phyloP scores from a whole-genome alignment of 2,113 vertebrate species.

The Malurus melanocephalus region DNA sequence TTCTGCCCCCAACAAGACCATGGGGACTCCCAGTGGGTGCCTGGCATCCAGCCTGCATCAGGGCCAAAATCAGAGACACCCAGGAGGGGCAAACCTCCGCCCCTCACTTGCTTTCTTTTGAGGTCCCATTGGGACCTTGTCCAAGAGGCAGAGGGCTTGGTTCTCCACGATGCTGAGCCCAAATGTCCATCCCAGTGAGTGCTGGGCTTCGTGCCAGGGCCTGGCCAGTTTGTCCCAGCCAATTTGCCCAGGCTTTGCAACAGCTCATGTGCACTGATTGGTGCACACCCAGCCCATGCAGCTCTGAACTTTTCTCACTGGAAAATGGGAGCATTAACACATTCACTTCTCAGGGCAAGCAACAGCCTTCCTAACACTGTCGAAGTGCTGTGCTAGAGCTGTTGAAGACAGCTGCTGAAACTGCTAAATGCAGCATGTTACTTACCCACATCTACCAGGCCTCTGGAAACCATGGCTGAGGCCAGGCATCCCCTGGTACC shows the following conservation, averaged over 20 bases:
- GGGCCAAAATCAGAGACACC: background rate
- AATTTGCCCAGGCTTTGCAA: rapidly evolving
- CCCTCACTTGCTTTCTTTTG: background rate
- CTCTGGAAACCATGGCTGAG: background rate
- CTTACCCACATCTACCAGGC: background rate
- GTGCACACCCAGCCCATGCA: rapidly evolving
- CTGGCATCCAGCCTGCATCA: background rate
- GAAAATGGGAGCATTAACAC: background rate
- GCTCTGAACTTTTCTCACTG: background rate
- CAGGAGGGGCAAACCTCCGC: background rate
- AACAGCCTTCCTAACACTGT: background rate
- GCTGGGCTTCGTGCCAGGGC: background rate
- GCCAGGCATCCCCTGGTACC: background rate
- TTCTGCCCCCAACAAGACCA: background rate
- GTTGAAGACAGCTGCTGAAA: background rate
- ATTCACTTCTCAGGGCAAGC: background rate
- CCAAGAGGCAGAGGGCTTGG: background rate
- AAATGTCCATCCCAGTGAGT: background rate
- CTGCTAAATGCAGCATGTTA: background rate
- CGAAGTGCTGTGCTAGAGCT: background rate
- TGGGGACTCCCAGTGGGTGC: background rate
- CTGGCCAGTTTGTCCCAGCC: background rate
- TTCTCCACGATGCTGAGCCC: background rate
- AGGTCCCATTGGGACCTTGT: background rate
- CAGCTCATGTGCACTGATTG: rapidly evolving